A percentile compares a stretch with the other conserved stretches of the same genome.
Conservation (phyloP, 2,797 vertebrate genomes). For the Xerus rutilus region DNA sequence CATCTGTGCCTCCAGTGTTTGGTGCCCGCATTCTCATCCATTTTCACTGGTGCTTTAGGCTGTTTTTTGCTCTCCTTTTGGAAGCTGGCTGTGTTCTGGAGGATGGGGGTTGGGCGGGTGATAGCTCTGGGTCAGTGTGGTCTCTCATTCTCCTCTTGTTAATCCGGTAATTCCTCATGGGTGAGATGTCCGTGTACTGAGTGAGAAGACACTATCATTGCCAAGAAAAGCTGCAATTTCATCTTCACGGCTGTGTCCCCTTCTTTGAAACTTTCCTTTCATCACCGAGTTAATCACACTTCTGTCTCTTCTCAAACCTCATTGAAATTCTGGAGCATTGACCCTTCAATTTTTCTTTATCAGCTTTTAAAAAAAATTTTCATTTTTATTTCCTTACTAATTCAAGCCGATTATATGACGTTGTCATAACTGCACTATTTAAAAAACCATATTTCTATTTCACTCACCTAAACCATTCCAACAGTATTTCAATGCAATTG, state of each 20-base stretch:
- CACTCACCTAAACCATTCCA: neutral
- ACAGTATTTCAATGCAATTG: neutral
- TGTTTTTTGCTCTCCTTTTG: neutral
- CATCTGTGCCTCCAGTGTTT: neutral
- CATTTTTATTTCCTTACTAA: neutral
- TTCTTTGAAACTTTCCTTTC: neutral
- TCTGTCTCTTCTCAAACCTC: neutral
- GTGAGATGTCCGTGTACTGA: neutral
- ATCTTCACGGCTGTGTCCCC: neutral
- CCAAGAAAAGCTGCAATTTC: neutral
- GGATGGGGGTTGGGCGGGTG: neutral
- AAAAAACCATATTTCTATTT: neutral
- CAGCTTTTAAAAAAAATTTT: neutral
- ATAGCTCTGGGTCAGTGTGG: neutral
- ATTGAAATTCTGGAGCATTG: neutral
- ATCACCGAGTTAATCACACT: neutral
- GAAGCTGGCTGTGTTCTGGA: neutral
- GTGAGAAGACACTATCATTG: neutral
- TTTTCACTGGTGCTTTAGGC: neutral
- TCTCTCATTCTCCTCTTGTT: neutral
- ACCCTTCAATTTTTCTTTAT: neutral
- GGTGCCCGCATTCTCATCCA: neutral
- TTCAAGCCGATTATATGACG: neutral
- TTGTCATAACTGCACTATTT: neutral
- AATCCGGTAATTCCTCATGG: too few species aligned